These are phyloP conservation scores for Phengaris arion DNA, from an alignment of 2,888 invertebrate genomes.

Conservation along the genomic window DNA sequence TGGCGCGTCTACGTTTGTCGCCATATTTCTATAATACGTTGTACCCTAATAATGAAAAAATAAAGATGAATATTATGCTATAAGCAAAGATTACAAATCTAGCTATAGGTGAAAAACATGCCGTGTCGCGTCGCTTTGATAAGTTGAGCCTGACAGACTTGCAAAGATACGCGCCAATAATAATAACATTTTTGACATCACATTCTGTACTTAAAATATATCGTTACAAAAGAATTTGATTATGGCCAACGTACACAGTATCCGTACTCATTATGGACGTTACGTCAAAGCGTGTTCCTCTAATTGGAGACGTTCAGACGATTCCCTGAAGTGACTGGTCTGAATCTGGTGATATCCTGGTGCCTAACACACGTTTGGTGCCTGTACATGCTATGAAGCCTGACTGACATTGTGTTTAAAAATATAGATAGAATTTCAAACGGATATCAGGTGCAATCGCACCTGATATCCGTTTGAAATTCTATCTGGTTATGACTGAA, in stretches of 20 bases:
- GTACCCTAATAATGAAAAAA: no score
- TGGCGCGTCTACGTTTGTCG: no score
- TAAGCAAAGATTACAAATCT: no score
- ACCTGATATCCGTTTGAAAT: slow-evolving; percentile 1
- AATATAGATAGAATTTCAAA: background rate
- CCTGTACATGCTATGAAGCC: background rate
- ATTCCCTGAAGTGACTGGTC: slow-evolving; percentile 17
- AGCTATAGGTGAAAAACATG: no score
- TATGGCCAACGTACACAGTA: background rate
- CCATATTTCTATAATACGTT: no score
- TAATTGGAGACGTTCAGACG: slow-evolving; percentile 4
- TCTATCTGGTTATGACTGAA: background rate
- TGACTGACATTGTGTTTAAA: background rate
- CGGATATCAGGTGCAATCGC: slow-evolving; percentile 14
- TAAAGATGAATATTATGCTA: no score
- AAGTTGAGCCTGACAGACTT: no score
- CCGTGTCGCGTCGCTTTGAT: no score
- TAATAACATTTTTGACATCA: no score
- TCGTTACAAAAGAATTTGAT: background rate
- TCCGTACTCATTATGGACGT: background rate
- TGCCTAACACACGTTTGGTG: background rate
- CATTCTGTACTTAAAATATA: background rate
- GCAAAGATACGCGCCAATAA: no score
- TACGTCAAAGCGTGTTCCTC: background rate
- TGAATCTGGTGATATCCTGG: background rate